A percentile compares a stretch with the other conserved stretches of the same genome.
These are phyloP conservation scores for Gandaritis pyraliata DNA, from an alignment of 2,888 invertebrate genomes.

Conservation along the genomic window DNA sequence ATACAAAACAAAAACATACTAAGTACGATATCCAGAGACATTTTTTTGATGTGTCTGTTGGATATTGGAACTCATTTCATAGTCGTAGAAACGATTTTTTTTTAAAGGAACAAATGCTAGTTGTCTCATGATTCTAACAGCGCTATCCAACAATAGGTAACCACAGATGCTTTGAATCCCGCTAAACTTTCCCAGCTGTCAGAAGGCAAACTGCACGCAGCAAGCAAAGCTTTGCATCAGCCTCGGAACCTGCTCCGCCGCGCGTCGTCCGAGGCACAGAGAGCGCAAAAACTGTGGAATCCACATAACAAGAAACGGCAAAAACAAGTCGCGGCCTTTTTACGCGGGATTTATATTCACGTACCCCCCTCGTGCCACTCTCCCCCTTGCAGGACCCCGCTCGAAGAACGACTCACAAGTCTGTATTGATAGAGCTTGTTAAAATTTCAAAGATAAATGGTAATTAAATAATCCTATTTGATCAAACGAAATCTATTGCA, in stretches of 20 bases:
- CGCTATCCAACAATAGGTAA: too few species aligned
- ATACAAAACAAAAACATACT: too few species aligned
- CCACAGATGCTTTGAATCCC: background rate
- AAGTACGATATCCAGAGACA: too few species aligned
- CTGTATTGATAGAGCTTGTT: background rate
- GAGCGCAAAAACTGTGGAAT: constrained; percentile 71
- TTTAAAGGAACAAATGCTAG: too few species aligned
- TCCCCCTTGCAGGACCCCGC: constrained; percentile 3
- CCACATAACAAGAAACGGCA: constrained; percentile 77
- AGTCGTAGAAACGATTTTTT: too few species aligned
- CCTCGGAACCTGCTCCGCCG: constrained; percentile 45
- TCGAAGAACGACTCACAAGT: constrained; percentile 11
- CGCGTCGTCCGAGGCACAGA: background rate
- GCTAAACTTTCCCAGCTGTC: background rate
- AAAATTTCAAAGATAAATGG: background rate
- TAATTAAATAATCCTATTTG: background rate
- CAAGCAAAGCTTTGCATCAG: constrained; percentile 56
- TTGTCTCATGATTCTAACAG: too few species aligned
- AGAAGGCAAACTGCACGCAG: constrained; percentile 58
- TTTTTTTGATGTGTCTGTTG: too few species aligned
- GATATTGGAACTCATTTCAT: too few species aligned
- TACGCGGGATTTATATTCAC: constrained; percentile 70
- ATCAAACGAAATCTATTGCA: background rate
- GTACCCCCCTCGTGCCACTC: constrained; percentile 17
- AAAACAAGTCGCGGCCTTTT: constrained; percentile 72